phyloP scores from a whole-genome alignment of 2,888 invertebrate genomes.

The Diabrotica balteata region DNA sequence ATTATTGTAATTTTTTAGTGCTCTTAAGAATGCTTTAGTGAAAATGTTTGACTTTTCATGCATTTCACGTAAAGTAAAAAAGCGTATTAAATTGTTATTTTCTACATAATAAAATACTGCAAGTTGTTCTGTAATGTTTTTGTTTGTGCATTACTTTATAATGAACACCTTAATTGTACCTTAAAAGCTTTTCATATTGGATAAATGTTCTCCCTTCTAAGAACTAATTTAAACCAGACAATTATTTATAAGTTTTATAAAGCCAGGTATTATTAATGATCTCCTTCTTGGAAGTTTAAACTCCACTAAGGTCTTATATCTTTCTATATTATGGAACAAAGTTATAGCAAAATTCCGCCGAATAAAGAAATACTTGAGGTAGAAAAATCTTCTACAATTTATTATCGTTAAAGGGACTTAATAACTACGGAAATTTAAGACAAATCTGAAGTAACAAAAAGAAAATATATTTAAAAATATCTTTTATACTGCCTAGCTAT shows the following conservation, averaged over 20 bases:
- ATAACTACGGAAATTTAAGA: too few relatives aligned
- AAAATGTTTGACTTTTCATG: too few relatives aligned
- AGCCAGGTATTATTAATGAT: constrained; percentile 14
- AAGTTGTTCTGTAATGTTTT: too few relatives aligned
- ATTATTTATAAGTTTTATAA: constrained; percentile 16
- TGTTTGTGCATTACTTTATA: neutral
- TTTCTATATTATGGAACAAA: constrained; percentile 5
- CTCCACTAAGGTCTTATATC: neutral
- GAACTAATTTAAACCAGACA: constrained; percentile 9
- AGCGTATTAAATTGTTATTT: too few relatives aligned
- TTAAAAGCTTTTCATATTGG: constrained; percentile 3
- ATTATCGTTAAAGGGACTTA: neutral
- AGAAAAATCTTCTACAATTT: neutral
- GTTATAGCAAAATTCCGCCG: neutral
- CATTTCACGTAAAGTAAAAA: too few relatives aligned
- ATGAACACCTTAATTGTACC: neutral
- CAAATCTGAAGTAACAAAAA: too few relatives aligned
- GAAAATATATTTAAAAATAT: too few relatives aligned
- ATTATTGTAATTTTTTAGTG: too few relatives aligned
- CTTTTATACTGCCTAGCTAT: too few relatives aligned
- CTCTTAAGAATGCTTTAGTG: too few relatives aligned
- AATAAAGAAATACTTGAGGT: neutral
- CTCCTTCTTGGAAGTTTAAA: constrained; percentile 5
- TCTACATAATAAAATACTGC: too few relatives aligned
- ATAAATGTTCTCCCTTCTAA: constrained; percentile 2